Conservation (phyloP, 2,113 vertebrate genomes). For the Cheilinus undulatus region DNA sequence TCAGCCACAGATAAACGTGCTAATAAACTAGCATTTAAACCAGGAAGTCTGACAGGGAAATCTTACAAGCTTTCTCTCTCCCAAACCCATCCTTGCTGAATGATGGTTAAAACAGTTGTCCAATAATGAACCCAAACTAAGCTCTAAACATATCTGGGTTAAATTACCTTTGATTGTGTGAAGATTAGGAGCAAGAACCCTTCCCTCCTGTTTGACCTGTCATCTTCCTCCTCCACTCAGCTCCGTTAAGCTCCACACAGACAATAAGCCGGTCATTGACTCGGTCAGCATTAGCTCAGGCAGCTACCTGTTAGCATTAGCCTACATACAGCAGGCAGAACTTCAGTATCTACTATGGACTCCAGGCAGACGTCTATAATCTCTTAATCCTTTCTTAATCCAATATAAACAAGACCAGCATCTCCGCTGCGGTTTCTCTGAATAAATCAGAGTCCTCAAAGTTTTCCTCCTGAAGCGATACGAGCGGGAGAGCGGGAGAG, state of each 20-base stretch:
- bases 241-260: neutral
- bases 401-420: neutral
- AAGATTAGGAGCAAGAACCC: neutral
- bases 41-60: no score
- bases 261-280: neutral
- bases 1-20: neutral
- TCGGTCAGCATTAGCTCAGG: neutral
- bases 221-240: neutral
- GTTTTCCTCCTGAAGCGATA: neutral
- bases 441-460: neutral
- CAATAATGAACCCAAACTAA: no score
- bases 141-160: no score
- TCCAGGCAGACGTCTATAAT: neutral
- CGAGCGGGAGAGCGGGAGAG: neutral
- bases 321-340: neutral
- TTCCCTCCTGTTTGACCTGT: no score
- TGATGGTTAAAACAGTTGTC: no score
- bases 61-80: no score
- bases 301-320: conserved; percentile 5
- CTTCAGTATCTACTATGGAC: neutral
- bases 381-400: neutral
- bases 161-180: conserved; percentile 2
- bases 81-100: no score
- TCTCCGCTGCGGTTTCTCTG: neutral
- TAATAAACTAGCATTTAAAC: neutral